These are phyloP conservation scores for Eupelmus urozonus DNA, from an alignment of 2,888 invertebrate genomes.

Conservation along the genomic window DNA sequence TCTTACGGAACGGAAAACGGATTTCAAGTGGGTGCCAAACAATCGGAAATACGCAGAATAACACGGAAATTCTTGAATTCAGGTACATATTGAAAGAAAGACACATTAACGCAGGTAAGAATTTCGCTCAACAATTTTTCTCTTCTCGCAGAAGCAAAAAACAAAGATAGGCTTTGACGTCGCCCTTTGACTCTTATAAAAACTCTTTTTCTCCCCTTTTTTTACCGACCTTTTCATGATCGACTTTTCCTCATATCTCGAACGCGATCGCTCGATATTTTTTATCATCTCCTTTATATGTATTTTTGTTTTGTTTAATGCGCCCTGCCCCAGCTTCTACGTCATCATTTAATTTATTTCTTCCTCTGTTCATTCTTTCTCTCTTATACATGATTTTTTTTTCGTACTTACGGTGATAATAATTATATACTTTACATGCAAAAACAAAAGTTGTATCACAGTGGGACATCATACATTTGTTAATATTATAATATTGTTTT, in stretches of 20 bases:
- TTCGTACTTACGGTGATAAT: slow-evolving; percentile 73
- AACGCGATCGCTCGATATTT: not conserved
- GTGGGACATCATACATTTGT: slow-evolving; percentile 76
- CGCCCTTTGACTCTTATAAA: not conserved
- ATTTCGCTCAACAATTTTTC: slow-evolving; percentile 3
- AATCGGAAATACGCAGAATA: not conserved
- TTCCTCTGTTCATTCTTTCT: not conserved
- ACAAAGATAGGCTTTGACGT: slow-evolving; percentile 2
- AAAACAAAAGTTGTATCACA: slow-evolving; percentile 77
- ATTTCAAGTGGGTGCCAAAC: not conserved
- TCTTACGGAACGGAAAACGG: slow-evolving; percentile 53
- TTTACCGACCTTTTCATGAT: not conserved
- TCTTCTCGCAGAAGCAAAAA: slow-evolving; percentile 4
- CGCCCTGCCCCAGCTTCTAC: not conserved
- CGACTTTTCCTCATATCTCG: not conserved
- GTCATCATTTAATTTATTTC: slow-evolving; percentile 8
- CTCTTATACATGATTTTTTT: slow-evolving; percentile 62
- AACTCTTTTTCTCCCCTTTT: not conserved
- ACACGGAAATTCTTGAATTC: slow-evolving; percentile 34
- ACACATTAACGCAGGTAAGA: slow-evolving; percentile 25
- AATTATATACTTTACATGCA: slow-evolving; percentile 75
- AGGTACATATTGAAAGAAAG: slow-evolving; percentile 46
- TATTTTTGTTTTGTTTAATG: not conserved
- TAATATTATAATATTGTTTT: slow-evolving; percentile 71
- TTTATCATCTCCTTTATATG: slow-evolving; percentile 16